A percentile compares a stretch with the other conserved stretches of the same genome.
Conservation (phyloP, 2,888 invertebrate species). For the Cepaea hortensis region DNA sequence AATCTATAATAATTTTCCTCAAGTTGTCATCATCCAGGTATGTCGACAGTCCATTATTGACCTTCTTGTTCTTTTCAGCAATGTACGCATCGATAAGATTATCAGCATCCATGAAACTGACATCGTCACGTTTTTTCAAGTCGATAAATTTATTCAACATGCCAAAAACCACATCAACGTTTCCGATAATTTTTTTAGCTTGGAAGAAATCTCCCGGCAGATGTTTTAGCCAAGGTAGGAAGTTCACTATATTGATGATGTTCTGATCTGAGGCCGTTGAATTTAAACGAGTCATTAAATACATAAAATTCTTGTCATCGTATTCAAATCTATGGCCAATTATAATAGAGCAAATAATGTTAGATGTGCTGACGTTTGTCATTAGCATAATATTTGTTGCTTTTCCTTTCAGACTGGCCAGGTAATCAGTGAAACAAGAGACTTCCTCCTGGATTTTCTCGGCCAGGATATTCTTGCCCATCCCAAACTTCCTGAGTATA, state of each 20-base stretch:
- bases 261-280: background rate
- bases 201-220: background rate
- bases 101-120: background rate
- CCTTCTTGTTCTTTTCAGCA: background rate
- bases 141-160: background rate
- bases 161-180: background rate
- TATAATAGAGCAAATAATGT: constrained; percentile 13
- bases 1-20: background rate
- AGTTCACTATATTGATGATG: background rate
- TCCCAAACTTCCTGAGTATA: background rate
- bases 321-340: constrained; percentile 22
- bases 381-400: background rate
- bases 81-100: constrained; percentile 2
- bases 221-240: background rate
- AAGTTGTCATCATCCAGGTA: background rate
- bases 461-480: constrained; percentile 4
- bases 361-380: constrained; percentile 10
- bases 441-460: constrained; percentile 23
- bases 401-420: constrained; percentile 11
- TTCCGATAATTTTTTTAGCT: background rate
- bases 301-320: constrained; percentile 5
- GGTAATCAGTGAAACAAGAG: background rate
- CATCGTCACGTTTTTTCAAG: background rate
- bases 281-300: background rate
- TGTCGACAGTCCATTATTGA: background rate